Evolutionary conservation across 2,797 vertebrate species (phyloP).

Genomic region (Anomalospiza imberbis): DNA sequence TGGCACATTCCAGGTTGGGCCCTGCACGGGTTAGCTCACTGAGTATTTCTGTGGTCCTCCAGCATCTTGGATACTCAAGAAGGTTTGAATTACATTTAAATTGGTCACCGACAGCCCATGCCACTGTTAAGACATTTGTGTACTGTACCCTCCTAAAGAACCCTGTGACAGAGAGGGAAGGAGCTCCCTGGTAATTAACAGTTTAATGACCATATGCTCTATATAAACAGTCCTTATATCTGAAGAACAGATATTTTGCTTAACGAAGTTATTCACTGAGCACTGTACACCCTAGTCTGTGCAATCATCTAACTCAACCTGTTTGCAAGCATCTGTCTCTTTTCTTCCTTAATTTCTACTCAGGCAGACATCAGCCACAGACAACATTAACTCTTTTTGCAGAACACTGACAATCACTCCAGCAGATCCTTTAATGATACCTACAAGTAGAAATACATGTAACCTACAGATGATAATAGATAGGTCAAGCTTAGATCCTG

Average conservation of each 20-base stretch:
- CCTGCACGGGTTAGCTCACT: accelerated
- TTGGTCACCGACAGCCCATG: not conserved
- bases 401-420: not conserved
- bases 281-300: not conserved
- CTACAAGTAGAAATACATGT: not conserved
- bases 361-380: not conserved
- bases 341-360: not conserved
- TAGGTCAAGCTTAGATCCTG: not conserved
- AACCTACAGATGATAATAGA: not conserved
- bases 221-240: not conserved
- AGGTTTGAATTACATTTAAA: not conserved
- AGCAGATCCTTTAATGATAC: not conserved
- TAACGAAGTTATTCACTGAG: not conserved
- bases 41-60: not conserved
- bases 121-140: not conserved
- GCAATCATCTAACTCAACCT: not conserved
- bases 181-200: not conserved
- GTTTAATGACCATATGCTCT: not conserved
- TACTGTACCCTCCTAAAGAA: not conserved
- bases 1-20: not conserved
- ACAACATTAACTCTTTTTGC: not conserved
- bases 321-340: not conserved
- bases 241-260: not conserved
- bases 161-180: not conserved
- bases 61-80: not conserved